Evolutionary conservation across 2,113 vertebrate genomes (phyloP).

Genomic region (Plecturocebus donacophilus): DNA sequence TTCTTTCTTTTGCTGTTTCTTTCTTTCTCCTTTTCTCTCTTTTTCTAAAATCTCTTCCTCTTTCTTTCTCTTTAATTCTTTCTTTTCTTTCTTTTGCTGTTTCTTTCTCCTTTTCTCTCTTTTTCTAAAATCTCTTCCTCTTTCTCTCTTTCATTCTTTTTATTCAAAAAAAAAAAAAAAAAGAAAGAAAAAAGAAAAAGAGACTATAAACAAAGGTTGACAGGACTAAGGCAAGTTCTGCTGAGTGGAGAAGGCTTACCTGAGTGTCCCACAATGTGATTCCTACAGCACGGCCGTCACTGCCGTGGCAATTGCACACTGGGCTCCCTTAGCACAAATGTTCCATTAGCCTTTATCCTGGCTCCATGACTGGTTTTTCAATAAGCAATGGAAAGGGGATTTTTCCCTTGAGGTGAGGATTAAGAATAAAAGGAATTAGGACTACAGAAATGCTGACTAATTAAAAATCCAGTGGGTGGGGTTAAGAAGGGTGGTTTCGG

Average conservation of each 20-base stretch:
- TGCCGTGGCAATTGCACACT: background rate
- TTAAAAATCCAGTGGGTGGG: background rate
- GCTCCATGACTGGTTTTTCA: background rate
- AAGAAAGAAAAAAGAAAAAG: background rate
- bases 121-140: too few relatives aligned
- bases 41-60: too few relatives aligned
- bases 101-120: too few relatives aligned
- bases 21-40: too few relatives aligned
- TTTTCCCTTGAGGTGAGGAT: background rate
- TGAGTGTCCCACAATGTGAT: background rate
- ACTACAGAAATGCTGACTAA: background rate
- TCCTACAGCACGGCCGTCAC: background rate
- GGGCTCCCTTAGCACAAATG: background rate
- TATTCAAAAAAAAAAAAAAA: too few relatives aligned
- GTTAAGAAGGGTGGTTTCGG: background rate
- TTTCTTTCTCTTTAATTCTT: too few relatives aligned
- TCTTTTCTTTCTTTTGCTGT: too few relatives aligned
- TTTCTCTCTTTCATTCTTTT: too few relatives aligned
- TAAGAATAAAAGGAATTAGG: background rate
- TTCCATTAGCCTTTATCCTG: background rate
- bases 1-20: too few relatives aligned
- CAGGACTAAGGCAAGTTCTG: background rate
- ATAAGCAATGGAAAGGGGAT: background rate
- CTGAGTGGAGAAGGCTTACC: background rate
- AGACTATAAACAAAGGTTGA: background rate